Evolutionary conservation across 2,888 invertebrate species (phyloP), one percentile per base, ranked within the genome.

Genomic region (Platycnemis pennipes): DNA sequence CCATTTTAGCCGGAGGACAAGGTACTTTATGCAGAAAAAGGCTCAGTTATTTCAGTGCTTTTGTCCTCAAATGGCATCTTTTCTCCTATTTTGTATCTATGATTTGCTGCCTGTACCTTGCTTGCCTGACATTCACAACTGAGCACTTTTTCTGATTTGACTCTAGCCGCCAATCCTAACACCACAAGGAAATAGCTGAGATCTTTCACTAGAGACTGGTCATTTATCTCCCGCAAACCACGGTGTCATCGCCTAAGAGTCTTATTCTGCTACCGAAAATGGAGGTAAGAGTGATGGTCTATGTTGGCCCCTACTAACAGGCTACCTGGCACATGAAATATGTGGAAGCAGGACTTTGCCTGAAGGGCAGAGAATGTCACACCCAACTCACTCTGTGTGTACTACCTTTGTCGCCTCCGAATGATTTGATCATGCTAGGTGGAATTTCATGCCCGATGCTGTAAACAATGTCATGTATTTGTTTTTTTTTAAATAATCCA

Each of bases 101-200:
- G 77, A 77, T 77, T 77, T 77, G 77, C 77, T 77, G 77, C 77
- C 77, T 77, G 77, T 77, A 11, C 77, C 77, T 77, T 77, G 77
- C 77, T 77, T 77, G 77, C 77, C 77, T 77, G 77, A 77, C 77
- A 77, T 77, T 77, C 77, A 77, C 37, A 77, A 77, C 77, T 77
- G 77, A 77, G 77, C 77, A 77, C 77, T 77, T 77, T 77, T 77
- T 77, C 77, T 77, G 77, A 37, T 77, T 77, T 77, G 77, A 77
- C 77, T 77, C 77, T 77, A 77, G 77, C 77, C 77, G 77, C 77
- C 77, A 77, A 77, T 77, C 77, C 77, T 77, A 77, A 77, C 77
- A 77, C 37, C 77, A 77, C 77, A 77, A 37, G 77, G 77, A 77
- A 77, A 77, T 77, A 77, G 77, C 77, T 77, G 77, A 77, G 77